A percentile compares a stretch with the other conserved stretches of the same genome.
Evolutionary conservation across 2,113 vertebrate species (phyloP).

Genomic region (Mormyrus lacerda): DNA sequence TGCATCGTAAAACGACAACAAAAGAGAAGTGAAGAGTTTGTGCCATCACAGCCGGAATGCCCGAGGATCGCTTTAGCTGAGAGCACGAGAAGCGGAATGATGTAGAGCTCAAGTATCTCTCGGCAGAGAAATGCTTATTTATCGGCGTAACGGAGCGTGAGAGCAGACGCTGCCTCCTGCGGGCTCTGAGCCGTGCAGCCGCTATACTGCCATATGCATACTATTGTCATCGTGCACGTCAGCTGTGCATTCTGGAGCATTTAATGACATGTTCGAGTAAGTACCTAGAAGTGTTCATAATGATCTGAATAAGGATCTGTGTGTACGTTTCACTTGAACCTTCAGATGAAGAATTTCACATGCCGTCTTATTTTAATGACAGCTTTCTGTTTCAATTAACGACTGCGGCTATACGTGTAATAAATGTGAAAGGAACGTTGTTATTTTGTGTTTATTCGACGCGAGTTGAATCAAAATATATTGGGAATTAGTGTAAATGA

Average conservation of each 20-base stretch:
- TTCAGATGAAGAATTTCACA: not conserved
- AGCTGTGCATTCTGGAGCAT: constrained; percentile 33
- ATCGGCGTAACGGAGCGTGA: constrained; percentile 13
- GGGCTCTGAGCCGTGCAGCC: constrained; percentile 24
- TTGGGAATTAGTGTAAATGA: not conserved
- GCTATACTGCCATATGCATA: constrained; percentile 32
- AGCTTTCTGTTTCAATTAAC: not conserved
- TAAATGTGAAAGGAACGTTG: not conserved
- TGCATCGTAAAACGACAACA: constrained; percentile 34
- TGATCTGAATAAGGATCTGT: not conserved
- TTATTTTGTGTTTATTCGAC: not conserved
- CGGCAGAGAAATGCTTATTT: constrained; percentile 6
- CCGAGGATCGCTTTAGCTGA: constrained; percentile 19
- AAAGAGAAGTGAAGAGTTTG: constrained; percentile 30
- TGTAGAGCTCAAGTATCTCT: constrained; percentile 8
- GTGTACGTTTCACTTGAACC: not conserved
- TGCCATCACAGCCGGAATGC: not conserved
- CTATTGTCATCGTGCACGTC: constrained; percentile 22
- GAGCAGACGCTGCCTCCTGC: constrained; percentile 26
- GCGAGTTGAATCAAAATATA: not conserved
- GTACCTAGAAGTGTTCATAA: constrained; percentile 30
- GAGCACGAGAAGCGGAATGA: constrained; percentile 30
- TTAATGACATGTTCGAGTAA: constrained; percentile 70
- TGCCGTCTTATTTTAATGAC: not conserved
- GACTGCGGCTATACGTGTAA: not conserved